Evolutionary conservation across 2,888 invertebrate genomes (phyloP).

Genomic region (Agrochola circellaris): DNA sequence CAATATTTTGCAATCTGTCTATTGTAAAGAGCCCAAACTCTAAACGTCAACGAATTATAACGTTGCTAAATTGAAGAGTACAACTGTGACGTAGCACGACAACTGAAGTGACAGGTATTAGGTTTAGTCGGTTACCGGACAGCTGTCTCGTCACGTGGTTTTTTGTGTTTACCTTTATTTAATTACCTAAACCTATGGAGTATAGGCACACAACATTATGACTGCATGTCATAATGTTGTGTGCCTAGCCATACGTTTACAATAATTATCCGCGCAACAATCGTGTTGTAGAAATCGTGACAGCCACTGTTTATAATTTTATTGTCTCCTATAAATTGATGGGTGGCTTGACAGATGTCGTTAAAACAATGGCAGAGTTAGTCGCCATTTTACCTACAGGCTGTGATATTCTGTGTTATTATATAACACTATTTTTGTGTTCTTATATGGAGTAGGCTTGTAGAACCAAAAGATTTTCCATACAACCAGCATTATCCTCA

Average conservation of each 20-base stretch:
- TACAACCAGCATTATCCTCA: neutral
- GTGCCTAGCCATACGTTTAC: neutral
- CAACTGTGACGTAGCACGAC: too few relatives aligned
- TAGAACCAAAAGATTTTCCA: neutral
- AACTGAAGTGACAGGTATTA: too few relatives aligned
- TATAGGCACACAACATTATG: too few relatives aligned
- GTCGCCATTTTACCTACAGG: neutral
- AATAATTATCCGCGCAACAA: neutral
- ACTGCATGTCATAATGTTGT: too few relatives aligned
- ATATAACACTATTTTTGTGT: neutral
- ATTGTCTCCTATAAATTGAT: constrained; percentile 45
- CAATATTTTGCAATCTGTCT: too few relatives aligned
- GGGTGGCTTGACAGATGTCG: neutral
- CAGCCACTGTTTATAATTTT: constrained; percentile 24
- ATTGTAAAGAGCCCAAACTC: too few relatives aligned
- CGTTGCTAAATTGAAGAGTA: too few relatives aligned
- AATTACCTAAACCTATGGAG: too few relatives aligned
- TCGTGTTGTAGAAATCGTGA: constrained; percentile 45
- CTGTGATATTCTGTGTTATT: neutral
- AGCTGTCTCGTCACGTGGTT: too few relatives aligned
- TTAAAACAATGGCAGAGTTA: constrained; percentile 14
- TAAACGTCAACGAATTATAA: too few relatives aligned
- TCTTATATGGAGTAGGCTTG: accelerated
- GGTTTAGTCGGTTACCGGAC: too few relatives aligned
- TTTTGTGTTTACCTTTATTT: too few relatives aligned